phyloP scores from a whole-genome alignment of 2,888 invertebrate genomes.

The Drosophila phalerata region DNA sequence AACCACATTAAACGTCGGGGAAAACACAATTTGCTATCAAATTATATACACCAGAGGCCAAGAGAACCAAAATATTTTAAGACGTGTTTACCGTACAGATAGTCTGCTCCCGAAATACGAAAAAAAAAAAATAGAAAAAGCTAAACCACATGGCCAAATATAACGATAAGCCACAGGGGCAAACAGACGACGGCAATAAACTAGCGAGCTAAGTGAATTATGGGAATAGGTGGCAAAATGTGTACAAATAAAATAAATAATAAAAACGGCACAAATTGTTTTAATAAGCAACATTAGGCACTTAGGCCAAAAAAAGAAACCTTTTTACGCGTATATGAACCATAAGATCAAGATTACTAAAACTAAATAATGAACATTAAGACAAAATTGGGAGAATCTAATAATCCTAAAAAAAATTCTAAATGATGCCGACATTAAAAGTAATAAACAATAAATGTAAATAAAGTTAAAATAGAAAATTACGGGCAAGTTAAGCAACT shows the following conservation, averaged over 20 bases:
- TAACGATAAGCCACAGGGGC: conserved; percentile 51
- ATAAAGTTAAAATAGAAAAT: background rate
- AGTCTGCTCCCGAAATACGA: conserved; percentile 1
- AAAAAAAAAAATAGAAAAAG: background rate
- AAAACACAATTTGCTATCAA: conserved; percentile 52
- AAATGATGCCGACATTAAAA: background rate
- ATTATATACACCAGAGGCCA: conserved; percentile 50
- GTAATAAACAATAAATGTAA: background rate
- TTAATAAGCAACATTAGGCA: conserved; percentile 30
- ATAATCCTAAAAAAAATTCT: background rate
- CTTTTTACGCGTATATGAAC: conserved; percentile 15
- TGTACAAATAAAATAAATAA: conserved; percentile 52
- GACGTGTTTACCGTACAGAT: conserved; percentile 34
- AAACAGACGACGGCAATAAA: conserved; percentile 41
- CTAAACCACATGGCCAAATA: conserved; percentile 56
- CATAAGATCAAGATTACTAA: conserved; percentile 5
- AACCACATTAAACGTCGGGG: conserved; percentile 22
- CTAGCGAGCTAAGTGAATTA: conserved; percentile 60
- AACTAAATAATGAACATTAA: background rate
- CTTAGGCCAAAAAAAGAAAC: conserved; percentile 16
- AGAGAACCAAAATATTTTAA: conserved; percentile 46
- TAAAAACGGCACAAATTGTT: conserved; percentile 57
- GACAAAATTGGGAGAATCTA: background rate
- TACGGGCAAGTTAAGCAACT: background rate
- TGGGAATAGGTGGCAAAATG: conserved; percentile 48